Evolutionary conservation across 2,113 vertebrate species (phyloP).

Genomic region (Halcyon senegalensis): DNA sequence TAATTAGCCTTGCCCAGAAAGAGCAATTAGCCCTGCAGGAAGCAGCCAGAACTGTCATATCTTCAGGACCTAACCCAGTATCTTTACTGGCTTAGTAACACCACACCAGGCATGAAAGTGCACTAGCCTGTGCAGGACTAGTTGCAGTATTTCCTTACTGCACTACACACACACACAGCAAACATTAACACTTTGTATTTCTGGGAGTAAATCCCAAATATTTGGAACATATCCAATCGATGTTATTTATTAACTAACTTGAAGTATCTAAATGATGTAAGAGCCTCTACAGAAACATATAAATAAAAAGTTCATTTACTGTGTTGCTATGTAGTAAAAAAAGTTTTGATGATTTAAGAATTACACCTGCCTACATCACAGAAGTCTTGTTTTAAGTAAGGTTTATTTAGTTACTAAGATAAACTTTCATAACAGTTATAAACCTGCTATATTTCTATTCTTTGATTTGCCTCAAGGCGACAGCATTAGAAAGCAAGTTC

Average conservation of each 20-base stretch:
- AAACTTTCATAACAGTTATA: neutral
- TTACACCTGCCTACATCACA: neutral
- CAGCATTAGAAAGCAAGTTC: neutral
- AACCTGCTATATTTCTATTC: neutral
- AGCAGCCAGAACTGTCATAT: neutral
- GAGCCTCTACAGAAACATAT: neutral
- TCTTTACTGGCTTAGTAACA: neutral
- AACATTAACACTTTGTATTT: neutral
- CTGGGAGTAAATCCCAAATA: neutral
- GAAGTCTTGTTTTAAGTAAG: neutral
- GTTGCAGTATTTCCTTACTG: neutral
- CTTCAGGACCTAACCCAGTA: neutral
- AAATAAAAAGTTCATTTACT: neutral
- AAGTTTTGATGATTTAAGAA: neutral
- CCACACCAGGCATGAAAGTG: fast-evolving
- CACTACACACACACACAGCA: neutral
- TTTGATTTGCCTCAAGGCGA: neutral
- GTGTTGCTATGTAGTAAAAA: neutral
- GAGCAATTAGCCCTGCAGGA: neutral
- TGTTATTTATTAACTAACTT: neutral
- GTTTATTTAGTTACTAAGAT: neutral
- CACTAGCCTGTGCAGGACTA: neutral
- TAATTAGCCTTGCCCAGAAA: neutral
- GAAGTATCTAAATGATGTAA: neutral
- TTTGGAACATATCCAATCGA: neutral